Conservation (phyloP, 1,140 invertebrate species). For the Pomacea maculata region DNA sequence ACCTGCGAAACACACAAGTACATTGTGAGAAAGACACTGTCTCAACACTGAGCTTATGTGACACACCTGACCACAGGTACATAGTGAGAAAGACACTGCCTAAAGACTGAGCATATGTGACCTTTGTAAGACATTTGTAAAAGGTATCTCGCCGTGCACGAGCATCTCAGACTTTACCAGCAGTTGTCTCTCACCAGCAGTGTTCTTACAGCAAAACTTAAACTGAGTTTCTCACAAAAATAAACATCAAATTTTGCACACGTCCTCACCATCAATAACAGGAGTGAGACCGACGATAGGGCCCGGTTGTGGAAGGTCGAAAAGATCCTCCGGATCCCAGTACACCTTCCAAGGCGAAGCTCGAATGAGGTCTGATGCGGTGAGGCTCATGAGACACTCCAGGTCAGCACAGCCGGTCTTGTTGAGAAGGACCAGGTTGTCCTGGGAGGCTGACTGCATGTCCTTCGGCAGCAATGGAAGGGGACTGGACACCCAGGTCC, state of each 20-base stretch:
- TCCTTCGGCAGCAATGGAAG: conserved; percentile 25
- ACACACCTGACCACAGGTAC: neutral
- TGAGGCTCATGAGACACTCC: conserved; percentile 38
- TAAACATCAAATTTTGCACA: too few species aligned
- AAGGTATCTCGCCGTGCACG: too few species aligned
- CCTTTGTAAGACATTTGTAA: too few species aligned
- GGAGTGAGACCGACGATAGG: conserved; percentile 40
- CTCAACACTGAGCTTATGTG: too few species aligned
- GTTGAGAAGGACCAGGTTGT: conserved; percentile 40
- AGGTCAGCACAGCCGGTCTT: conserved; percentile 38
- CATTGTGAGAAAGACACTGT: neutral
- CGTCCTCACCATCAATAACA: conserved; percentile 42
- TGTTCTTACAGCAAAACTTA: too few species aligned
- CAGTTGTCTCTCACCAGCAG: too few species aligned
- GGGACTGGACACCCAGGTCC: conserved; percentile 49
- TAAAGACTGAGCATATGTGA: too few species aligned
- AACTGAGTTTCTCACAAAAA: too few species aligned
- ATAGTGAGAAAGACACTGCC: neutral
- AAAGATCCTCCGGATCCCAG: conserved; percentile 39
- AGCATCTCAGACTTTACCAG: too few species aligned
- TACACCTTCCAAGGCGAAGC: conserved; percentile 35
- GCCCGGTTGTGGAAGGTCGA: conserved; percentile 26
- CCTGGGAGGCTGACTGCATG: conserved; percentile 20
- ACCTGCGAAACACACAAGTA: conserved; percentile 5
- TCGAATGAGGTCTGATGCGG: conserved; percentile 33